Evolutionary conservation across 2,113 vertebrate genomes (phyloP), one percentile per base, ranked within the genome.

Genomic region (Cairina moschata): DNA sequence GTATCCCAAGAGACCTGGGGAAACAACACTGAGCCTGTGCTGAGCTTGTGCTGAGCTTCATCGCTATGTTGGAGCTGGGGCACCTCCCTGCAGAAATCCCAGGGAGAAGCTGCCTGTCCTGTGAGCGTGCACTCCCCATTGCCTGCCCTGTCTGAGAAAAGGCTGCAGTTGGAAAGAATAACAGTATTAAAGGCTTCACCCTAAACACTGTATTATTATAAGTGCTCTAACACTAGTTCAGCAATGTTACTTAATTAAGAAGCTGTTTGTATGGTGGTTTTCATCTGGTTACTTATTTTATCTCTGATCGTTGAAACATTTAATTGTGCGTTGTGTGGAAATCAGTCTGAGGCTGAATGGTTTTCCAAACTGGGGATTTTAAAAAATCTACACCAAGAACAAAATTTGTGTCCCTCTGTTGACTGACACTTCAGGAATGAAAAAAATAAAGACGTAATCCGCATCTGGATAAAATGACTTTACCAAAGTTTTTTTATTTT

Each of bases 281-380:
- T 72, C 38, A 71, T 93, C 36, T 78, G 74, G 28, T 66, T 95
- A 42, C 18, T 94, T 89, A 44, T 58, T 96, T 92, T 73, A 92
- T 42, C 31, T 90, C 69, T 88, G 1, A 1, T 72, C 73, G 88
- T 88, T 90, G 79, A 88, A 96, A 91, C 32, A 56, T 14, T 88
- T 88, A 67, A 81, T 84, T 96, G 46, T 88, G 46, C 17, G 25
- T 80, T 93, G 34, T 66, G 67, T 73, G 63, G 63, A 86, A 94
- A 86, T 93, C 46, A 55, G 55, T 59, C 63, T 88, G 78, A 55
- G 55, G 55, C 63, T 88, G 78, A 71, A 32, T 42, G 71, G 59
- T 77, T 72, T 90, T 91, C 88, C 28, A 86, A 40, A 42, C 21
- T 71, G 14, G 12, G 34, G 25, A 54, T 86, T 94, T 80, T 5